phyloP scores from a whole-genome alignment of 2,113 vertebrate genomes.

The Saccopteryx leptura region DNA sequence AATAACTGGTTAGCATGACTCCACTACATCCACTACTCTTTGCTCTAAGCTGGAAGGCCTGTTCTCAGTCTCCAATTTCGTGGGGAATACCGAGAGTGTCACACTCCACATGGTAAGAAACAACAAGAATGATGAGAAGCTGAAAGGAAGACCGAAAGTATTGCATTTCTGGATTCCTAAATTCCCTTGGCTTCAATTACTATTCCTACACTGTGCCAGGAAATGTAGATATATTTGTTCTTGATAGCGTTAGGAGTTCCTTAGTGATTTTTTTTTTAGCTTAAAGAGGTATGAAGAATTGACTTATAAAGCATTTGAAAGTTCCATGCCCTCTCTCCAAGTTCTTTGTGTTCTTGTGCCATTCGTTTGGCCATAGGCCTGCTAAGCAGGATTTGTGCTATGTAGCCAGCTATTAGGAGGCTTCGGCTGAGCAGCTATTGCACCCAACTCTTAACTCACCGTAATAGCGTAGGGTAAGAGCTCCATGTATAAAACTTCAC shows the following conservation, averaged over 20 bases:
- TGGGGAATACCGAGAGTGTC: not conserved
- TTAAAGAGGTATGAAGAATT: not conserved
- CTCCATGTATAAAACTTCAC: not conserved
- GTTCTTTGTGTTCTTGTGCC: not conserved
- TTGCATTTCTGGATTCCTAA: conserved; percentile 44
- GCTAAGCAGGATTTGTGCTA: not conserved
- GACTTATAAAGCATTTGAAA: conserved; percentile 6
- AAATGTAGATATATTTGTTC: not conserved
- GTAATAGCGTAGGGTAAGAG: not conserved
- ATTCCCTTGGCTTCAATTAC: not conserved
- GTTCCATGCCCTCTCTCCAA: not conserved
- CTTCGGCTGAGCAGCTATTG: not conserved
- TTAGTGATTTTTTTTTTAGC: conserved; percentile 35
- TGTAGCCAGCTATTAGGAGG: not conserved
- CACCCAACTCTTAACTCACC: not conserved
- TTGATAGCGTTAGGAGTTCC: conserved; percentile 30
- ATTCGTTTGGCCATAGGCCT: not conserved
- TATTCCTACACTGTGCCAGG: not conserved
- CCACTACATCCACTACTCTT: not conserved
- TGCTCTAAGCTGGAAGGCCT: not conserved
- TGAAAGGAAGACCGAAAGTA: not conserved
- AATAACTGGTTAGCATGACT: not conserved
- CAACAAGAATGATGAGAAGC: not conserved
- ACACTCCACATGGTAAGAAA: not conserved
- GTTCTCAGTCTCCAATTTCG: not conserved